Conservation (phyloP, 2,113 vertebrate genomes). For the Epinephelus moara region DNA sequence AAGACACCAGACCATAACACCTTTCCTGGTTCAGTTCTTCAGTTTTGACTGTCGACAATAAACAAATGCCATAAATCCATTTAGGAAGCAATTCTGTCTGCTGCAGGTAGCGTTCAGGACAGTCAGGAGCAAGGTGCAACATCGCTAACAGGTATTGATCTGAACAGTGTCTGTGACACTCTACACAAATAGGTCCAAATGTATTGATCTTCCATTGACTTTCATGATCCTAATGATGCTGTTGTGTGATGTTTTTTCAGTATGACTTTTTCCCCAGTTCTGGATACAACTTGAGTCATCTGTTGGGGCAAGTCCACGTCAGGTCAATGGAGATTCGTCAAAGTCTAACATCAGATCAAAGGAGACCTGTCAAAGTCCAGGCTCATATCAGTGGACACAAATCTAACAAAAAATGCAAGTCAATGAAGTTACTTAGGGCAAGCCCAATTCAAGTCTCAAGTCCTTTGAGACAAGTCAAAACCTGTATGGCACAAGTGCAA, state of each 20-base stretch:
- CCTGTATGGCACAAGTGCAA: too few species aligned
- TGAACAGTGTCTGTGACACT: not conserved
- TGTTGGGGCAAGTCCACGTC: too few species aligned
- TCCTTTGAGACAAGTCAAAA: too few species aligned
- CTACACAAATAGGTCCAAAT: not conserved
- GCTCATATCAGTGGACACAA: not conserved
- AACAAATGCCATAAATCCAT: not conserved
- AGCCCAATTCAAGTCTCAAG: not conserved
- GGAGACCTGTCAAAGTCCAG: too few species aligned
- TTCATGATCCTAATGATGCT: not conserved
- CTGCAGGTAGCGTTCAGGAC: not conserved
- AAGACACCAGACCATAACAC: not conserved
- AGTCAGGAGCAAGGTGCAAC: not conserved
- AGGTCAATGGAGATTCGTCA: too few species aligned
- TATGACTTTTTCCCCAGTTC: not conserved
- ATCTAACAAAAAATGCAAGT: not conserved
- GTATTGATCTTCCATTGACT: not conserved
- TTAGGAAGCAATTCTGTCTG: not conserved
- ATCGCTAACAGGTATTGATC: not conserved
- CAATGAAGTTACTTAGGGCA: not conserved
- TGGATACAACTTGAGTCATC: not conserved
- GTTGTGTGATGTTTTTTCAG: not conserved
- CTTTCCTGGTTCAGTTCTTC: not conserved
- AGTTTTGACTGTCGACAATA: not conserved
- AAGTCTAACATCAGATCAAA: not conserved